Evolutionary conservation across 2,888 invertebrate genomes (phyloP).

Genomic region (Pollenia amentaria): DNA sequence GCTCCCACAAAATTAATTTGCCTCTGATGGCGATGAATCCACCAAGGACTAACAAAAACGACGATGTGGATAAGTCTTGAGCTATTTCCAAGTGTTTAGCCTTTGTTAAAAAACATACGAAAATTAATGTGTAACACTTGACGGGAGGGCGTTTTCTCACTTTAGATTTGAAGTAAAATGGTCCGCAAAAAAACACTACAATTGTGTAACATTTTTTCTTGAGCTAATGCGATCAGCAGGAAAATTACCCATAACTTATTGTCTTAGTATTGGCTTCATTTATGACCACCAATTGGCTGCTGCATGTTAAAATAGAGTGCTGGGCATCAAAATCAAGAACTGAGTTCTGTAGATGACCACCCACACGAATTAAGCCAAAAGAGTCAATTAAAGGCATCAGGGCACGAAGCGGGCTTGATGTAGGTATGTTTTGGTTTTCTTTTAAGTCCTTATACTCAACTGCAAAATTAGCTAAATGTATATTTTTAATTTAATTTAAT

Average conservation of each 20-base stretch:
- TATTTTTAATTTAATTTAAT: too few relatives aligned
- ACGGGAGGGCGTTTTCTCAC: conserved; percentile 43
- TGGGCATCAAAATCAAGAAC: too few relatives aligned
- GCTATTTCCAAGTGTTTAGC: conserved; percentile 47
- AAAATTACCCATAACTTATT: conserved; percentile 57
- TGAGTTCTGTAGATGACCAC: too few relatives aligned
- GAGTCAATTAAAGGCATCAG: too few relatives aligned
- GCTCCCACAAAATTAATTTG: conserved; percentile 62
- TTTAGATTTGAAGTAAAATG: conserved; percentile 51
- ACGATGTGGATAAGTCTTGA: conserved; percentile 45
- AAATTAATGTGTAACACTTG: conserved; percentile 59
- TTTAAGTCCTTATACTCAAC: too few relatives aligned
- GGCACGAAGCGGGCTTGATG: too few relatives aligned
- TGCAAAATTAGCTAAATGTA: too few relatives aligned
- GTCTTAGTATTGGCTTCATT: neutral
- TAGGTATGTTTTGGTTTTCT: too few relatives aligned
- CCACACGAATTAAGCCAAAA: too few relatives aligned
- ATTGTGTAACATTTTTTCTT: conserved; percentile 51
- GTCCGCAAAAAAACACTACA: conserved; percentile 45
- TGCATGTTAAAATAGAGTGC: too few relatives aligned
- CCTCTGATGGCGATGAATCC: conserved; percentile 48
- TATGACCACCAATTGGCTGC: too few relatives aligned
- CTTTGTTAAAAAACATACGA: conserved; percentile 60
- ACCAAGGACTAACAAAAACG: too few relatives aligned
- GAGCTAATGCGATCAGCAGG: conserved; percentile 36